A percentile compares a stretch with the other conserved stretches of the same genome.
phyloP scores from a whole-genome alignment of 1,140 invertebrate species.

The Drosophila yakuba region DNA sequence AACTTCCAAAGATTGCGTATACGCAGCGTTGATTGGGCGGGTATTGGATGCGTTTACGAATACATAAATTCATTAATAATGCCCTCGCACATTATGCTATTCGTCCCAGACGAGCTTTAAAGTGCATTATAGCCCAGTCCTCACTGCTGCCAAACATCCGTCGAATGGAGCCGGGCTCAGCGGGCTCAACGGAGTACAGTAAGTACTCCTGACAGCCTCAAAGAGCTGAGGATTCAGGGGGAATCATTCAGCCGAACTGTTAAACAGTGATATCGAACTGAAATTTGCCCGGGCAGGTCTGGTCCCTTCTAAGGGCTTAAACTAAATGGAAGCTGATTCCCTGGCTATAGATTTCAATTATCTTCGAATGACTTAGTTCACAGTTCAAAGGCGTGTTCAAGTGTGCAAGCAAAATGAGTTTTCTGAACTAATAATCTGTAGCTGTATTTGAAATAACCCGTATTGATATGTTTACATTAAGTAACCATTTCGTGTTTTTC shows the following conservation, averaged over 20 bases:
- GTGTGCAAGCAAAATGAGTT: too few relatives aligned
- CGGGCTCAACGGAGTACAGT: slow-evolving; percentile 12
- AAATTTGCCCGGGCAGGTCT: background rate
- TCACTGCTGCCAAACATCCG: slow-evolving; percentile 21
- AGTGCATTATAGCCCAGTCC: slow-evolving; percentile 28
- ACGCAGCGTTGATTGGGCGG: slow-evolving; percentile 16
- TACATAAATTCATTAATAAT: slow-evolving; percentile 76
- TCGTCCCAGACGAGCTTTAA: slow-evolving; percentile 59
- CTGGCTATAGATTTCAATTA: background rate
- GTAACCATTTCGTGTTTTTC: background rate
- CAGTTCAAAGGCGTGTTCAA: too few relatives aligned
- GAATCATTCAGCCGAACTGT: background rate
- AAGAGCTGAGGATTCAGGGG: background rate
- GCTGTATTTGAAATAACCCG: too few relatives aligned
- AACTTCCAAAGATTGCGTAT: slow-evolving; percentile 10
- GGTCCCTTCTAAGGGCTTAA: background rate
- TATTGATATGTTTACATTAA: too few relatives aligned
- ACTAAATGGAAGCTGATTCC: background rate
- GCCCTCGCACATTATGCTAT: slow-evolving; percentile 54
- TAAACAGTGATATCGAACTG: slow-evolving; percentile 1
- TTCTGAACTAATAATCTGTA: too few relatives aligned
- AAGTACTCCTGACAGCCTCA: background rate
- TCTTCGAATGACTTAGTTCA: background rate
- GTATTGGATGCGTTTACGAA: slow-evolving; percentile 48
- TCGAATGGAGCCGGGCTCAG: slow-evolving; percentile 7